Evolutionary conservation across 2,888 invertebrate genomes (phyloP).

Genomic region (Elmis aenea): DNA sequence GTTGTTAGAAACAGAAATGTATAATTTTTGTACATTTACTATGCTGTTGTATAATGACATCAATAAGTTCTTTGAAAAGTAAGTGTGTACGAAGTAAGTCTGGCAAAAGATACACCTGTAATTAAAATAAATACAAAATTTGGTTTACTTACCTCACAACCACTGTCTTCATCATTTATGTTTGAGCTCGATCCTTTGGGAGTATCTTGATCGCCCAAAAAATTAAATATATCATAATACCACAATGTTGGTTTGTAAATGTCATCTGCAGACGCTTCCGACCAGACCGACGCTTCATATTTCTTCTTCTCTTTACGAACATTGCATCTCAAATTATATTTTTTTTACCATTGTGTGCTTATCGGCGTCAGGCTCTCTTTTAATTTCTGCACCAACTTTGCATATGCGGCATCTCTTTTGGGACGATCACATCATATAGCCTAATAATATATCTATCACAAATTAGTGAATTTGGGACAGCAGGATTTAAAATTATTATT

Average conservation of each 20-base stretch:
- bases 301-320: constrained; percentile 7
- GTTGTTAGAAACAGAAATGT: constrained; percentile 1
- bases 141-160: constrained; percentile 5
- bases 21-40: no score
- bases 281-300: constrained; percentile 3
- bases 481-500: no score
- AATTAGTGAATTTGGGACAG: no score
- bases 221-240: no score
- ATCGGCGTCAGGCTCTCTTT: constrained; percentile 1
- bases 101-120: no score
- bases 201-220: constrained; percentile 3
- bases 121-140: no score
- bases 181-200: constrained; percentile 3
- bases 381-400: constrained; percentile 1
- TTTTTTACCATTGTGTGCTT: no score
- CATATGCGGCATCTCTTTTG: constrained; percentile 1
- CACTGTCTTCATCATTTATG: constrained; percentile 5
- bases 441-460: no score
- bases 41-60: no score
- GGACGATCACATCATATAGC: no score
- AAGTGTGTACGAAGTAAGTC: no score
- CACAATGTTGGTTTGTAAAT: constrained; percentile 2
- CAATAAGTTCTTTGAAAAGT: no score
- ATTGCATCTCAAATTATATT: constrained; percentile 23
- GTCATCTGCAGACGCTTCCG: constrained; percentile 7